Evolutionary conservation across 2,888 invertebrate species (phyloP), one percentile per base, ranked within the genome.

Genomic region (Bugulina stolonifera): DNA sequence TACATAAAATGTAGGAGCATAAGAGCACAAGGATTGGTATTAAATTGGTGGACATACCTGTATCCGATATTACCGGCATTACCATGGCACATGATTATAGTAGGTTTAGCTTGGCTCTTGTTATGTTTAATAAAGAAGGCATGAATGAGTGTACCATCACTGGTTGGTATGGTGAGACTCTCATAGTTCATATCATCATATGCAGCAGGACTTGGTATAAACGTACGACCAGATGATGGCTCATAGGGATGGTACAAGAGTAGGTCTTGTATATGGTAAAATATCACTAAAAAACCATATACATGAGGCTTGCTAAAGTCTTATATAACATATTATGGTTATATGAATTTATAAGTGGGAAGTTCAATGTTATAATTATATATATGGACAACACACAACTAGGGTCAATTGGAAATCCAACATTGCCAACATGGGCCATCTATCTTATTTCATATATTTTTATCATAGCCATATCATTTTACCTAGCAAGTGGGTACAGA

Each of bases 31-130:
- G n/a, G n/a, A n/a, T n/a, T n/a, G n/a, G n/a, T n/a, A n/a, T n/a
- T n/a, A n/a, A n/a, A n/a, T n/a, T n/a, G n/a, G 18, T 18, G 27
- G 23, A 73, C 58, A 69, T 73, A 82, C 82, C 83, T 90, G 82
- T 96, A 95, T 0, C 96, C 96, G 89, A 96, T 93, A 83, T 96
- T 97, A 22, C 96, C 96, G 72, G 96, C 96, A 88, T 96, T 97
- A 3, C 96, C 96, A 87, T 97, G 96, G 76, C 96, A 90, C 85
- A 92, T 94, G 71, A 96, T 86, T 80, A 96, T 87, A 14, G 95
- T 95, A 0, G 93, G 93, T 23, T 74, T 72, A 32, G 71, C 34
- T 43, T 57, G 69, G 71, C 74, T 72, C 23, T 78, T 76, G 35
- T 78, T 74, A 73, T 85, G 84, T 75, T 84, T 85, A 29, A 86